Evolutionary conservation across 2,797 vertebrate genomes (phyloP).

Genomic region (Arctocebus calabarensis): DNA sequence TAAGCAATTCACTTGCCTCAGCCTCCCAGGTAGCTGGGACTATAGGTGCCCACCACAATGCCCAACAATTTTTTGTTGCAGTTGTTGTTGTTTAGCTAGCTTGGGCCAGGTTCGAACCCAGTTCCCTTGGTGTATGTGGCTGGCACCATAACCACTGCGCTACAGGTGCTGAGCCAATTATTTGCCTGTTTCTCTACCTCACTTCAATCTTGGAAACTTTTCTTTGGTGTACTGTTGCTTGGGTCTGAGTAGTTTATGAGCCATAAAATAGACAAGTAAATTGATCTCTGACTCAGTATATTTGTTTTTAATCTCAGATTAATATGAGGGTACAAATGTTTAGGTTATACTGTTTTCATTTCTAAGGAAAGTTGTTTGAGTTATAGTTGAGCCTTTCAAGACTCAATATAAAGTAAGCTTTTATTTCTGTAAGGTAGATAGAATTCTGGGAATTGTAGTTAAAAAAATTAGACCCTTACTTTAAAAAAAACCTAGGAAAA

Average conservation of each 20-base stretch:
- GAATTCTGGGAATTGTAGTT: conserved; percentile 80
- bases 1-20: too few species aligned
- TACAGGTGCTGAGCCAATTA: neutral
- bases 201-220: neutral
- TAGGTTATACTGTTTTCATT: too few species aligned
- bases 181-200: conserved; percentile 29
- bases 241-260: conserved; percentile 7
- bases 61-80: too few species aligned
- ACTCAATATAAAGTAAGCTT: conserved; percentile 59
- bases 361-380: too few species aligned
- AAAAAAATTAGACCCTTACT: conserved; percentile 52
- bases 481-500: conserved; percentile 64
- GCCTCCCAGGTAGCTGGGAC: too few species aligned
- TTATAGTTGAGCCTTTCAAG: neutral
- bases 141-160: too few species aligned
- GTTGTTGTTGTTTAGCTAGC: too few species aligned
- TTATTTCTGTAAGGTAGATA: conserved; percentile 61
- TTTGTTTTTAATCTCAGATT: too few species aligned
- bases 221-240: neutral
- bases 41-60: too few species aligned
- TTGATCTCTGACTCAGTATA: conserved; percentile 37
- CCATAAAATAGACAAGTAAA: conserved; percentile 32
- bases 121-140: too few species aligned
- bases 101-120: too few species aligned
- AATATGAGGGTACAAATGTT: too few species aligned